Conservation (phyloP, 2,797 vertebrate genomes). For the Oreochromis mossambicus region DNA sequence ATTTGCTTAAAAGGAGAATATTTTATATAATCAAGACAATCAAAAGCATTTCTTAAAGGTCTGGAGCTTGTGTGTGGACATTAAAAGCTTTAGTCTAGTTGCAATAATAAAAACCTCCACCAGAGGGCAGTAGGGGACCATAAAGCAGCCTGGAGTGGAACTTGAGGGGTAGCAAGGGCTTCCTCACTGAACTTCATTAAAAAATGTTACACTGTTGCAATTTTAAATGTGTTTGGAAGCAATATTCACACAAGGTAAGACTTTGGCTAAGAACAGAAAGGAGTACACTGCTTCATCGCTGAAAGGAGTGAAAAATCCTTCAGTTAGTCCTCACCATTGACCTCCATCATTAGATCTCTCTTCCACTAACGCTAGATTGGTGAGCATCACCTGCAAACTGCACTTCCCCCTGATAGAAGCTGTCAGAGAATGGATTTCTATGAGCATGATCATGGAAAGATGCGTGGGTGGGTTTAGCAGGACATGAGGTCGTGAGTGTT, state of each 20-base stretch:
- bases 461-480: neutral
- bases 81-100: neutral
- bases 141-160: neutral
- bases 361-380: neutral
- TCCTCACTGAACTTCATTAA: neutral
- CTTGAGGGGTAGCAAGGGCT: neutral
- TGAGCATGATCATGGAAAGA: neutral
- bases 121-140: constrained; percentile 41
- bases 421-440: neutral
- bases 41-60: neutral
- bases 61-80: neutral
- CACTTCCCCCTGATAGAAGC: neutral
- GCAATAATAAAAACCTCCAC: constrained; percentile 15
- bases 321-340: neutral
- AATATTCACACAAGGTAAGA: fast-evolving
- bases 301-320: neutral
- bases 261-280: neutral
- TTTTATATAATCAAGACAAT: neutral
- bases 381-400: neutral
- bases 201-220: fast-evolving
- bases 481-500: neutral
- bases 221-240: neutral
- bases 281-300: neutral
- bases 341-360: neutral
- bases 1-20: fast-evolving